A percentile compares a stretch with the other conserved stretches of the same genome.
Evolutionary conservation across 2,888 invertebrate genomes (phyloP).

Genomic region (Stenodema calcarata): DNA sequence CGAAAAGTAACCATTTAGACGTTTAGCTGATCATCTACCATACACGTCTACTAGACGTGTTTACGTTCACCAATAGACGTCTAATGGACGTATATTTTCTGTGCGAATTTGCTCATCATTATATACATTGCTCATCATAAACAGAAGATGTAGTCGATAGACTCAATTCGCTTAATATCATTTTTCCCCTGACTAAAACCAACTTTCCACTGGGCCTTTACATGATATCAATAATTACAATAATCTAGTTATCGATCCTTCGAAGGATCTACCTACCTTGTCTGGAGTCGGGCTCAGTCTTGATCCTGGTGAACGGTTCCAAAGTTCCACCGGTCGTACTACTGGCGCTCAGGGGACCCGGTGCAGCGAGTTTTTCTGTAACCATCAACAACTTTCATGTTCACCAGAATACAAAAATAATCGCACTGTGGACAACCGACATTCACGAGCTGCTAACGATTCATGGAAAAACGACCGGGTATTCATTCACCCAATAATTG

Average conservation of each 20-base stretch:
- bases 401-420: not conserved
- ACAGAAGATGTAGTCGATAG: no score
- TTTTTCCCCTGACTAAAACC: no score
- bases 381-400: not conserved
- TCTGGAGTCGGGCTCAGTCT: constrained; percentile 61
- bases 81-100: no score
- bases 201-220: not conserved
- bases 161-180: not conserved
- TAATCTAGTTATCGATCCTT: not conserved
- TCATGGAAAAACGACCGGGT: not conserved
- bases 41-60: no score
- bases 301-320: constrained; percentile 63
- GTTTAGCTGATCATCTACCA: no score
- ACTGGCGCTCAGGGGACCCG: constrained; percentile 60
- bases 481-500: no score
- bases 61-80: no score
- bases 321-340: constrained; percentile 61
- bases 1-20: no score
- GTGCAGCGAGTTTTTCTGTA: constrained; percentile 64
- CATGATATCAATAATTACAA: not conserved
- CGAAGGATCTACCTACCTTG: constrained; percentile 57
- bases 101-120: no score
- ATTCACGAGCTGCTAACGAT: no score
- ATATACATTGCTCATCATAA: no score
- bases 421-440: not conserved